Percentiles rank a stretch among this genome's conserved stretches.
Evolutionary conservation across 2,797 vertebrate genomes (phyloP).

Genomic region (Melanotaenia parkinsoni): DNA sequence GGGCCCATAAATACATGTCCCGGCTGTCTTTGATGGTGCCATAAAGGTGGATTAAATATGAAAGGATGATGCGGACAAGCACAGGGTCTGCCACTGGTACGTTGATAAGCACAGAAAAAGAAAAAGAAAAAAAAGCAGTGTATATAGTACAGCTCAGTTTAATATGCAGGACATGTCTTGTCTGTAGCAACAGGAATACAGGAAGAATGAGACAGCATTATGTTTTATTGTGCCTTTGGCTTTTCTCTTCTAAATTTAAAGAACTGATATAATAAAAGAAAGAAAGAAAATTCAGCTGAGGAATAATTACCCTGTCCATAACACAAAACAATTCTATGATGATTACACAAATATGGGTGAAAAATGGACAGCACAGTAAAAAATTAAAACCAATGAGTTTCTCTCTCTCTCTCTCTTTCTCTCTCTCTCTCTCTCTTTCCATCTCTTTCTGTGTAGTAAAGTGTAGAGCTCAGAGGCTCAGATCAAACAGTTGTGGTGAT

Average conservation of each 20-base stretch:
- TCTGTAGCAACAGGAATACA: conserved; percentile 46
- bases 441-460: conserved; percentile 32
- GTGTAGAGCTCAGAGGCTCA: conserved; percentile 53
- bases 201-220: conserved; percentile 35
- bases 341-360: conserved; percentile 41
- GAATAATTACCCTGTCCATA: conserved; percentile 36
- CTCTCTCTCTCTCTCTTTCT: conserved; percentile 3
- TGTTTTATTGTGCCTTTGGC: conserved; percentile 26
- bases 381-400: conserved; percentile 38
- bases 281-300: conserved; percentile 28
- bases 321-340: conserved; percentile 39
- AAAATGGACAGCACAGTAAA: conserved; percentile 24
- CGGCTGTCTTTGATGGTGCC: conserved; percentile 40
- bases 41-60: conserved; percentile 37
- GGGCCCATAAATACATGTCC: conserved; percentile 6
- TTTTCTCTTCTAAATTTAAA: conserved; percentile 41
- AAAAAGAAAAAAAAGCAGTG: conserved; percentile 13
- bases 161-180: conserved; percentile 53
- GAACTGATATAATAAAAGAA: conserved; percentile 37
- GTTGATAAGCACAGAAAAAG: conserved; percentile 43
- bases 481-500: conserved; percentile 71
- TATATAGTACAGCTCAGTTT: conserved; percentile 39
- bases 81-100: background rate
- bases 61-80: conserved; percentile 26
- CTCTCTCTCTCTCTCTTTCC: background rate